A percentile compares a stretch with the other conserved stretches of the same genome.
Conservation (phyloP, 2,888 invertebrate genomes). For the Apocheima hispidaria region DNA sequence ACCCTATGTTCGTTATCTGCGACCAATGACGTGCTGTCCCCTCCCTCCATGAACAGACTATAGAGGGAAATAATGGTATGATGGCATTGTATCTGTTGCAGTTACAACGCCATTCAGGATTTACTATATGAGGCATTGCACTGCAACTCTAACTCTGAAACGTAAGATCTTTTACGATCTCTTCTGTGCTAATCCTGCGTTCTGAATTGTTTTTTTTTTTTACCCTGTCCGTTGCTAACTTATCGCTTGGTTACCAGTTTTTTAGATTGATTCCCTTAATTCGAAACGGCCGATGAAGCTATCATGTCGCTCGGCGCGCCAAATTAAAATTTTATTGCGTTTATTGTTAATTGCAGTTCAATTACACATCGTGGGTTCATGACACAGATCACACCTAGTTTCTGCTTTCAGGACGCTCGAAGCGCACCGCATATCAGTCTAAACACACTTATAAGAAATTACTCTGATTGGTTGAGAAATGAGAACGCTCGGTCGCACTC, state of each 20-base stretch:
- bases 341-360: too few species aligned
- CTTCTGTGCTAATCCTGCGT: constrained; percentile 4
- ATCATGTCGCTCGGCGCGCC: too few species aligned
- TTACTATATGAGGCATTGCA: constrained; percentile 24
- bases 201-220: constrained; percentile 1
- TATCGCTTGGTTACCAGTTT: constrained; percentile 6
- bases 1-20: too few species aligned
- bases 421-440: too few species aligned
- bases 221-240: constrained; percentile 7
- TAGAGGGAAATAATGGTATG: neutral
- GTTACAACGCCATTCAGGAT: constrained; percentile 22
- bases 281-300: neutral
- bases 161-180: constrained; percentile 23
- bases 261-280: neutral
- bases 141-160: constrained; percentile 19
- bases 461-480: too few species aligned
- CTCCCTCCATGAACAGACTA: too few species aligned
- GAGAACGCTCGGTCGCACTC: too few species aligned
- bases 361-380: too few species aligned
- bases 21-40: too few species aligned
- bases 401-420: too few species aligned
- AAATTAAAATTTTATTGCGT: neutral
- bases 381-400: too few species aligned
- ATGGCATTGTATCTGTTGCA: constrained; percentile 19
- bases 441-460: too few species aligned